These are phyloP conservation scores for Cosmia pyralina DNA, from an alignment of 2,888 invertebrate species.

Conservation along the genomic window DNA sequence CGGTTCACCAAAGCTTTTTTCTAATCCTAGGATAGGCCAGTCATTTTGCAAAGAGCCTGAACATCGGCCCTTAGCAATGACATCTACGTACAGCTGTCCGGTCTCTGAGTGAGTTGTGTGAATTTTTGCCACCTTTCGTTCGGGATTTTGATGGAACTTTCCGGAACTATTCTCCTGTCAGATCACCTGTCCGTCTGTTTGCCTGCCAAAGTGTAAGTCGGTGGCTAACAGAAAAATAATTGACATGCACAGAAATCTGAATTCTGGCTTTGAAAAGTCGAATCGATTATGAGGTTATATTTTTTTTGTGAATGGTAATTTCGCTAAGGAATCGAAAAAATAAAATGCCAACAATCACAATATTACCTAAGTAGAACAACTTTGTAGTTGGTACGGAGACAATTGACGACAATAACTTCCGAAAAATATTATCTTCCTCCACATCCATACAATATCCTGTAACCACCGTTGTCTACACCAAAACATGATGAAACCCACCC, in stretches of 20 bases:
- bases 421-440: conserved; percentile 5
- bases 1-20: neutral
- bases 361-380: neutral
- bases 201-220: conserved; percentile 34
- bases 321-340: neutral
- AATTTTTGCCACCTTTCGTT: conserved; percentile 22
- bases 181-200: conserved; percentile 45
- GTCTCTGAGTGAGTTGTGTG: conserved; percentile 7
- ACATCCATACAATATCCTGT: conserved; percentile 10
- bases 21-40: neutral
- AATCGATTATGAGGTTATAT: neutral
- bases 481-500: conserved; percentile 39
- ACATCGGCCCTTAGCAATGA: neutral
- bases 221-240: conserved; percentile 51
- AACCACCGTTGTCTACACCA: conserved; percentile 8
- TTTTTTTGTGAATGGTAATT: neutral
- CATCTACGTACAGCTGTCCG: neutral
- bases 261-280: conserved; percentile 4
- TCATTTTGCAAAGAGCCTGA: neutral
- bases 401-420: conserved; percentile 3
- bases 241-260: conserved; percentile 18
- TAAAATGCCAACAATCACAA: neutral
- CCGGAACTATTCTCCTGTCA: conserved; percentile 37
- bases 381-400: neutral
- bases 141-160: conserved; percentile 38